Evolutionary conservation across 2,113 vertebrate species (phyloP).

Genomic region (Egretta garzetta): DNA sequence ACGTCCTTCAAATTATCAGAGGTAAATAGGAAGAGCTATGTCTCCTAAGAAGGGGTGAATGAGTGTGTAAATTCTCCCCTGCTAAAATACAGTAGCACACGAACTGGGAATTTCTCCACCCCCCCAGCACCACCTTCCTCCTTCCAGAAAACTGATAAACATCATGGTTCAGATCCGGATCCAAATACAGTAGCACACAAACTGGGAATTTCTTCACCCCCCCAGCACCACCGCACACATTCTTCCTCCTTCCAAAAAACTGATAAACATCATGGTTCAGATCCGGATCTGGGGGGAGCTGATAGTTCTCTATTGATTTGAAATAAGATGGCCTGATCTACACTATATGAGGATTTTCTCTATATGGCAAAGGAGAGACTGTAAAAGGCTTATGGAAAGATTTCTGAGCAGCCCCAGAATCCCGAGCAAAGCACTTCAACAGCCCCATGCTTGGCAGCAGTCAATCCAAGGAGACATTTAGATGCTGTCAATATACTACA

Average conservation of each 20-base stretch:
- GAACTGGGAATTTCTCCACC: background rate
- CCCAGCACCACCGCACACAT: background rate
- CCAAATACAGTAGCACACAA: background rate
- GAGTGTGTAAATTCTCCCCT: background rate
- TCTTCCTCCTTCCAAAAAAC: background rate
- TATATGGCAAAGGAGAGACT: background rate
- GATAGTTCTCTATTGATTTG: background rate
- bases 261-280: background rate
- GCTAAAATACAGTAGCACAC: background rate
- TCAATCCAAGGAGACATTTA: background rate
- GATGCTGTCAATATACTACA: background rate
- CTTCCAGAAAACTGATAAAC: background rate
- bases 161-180: background rate
- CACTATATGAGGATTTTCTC: background rate
- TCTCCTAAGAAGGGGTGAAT: background rate
- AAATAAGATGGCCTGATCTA: background rate
- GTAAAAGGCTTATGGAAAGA: background rate
- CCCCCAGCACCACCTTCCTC: background rate
- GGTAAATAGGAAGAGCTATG: background rate
- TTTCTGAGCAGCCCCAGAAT: background rate
- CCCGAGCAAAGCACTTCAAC: background rate
- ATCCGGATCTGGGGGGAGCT: background rate
- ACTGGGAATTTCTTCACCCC: background rate
- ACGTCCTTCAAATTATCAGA: background rate
- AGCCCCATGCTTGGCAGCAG: fast-evolving